These are phyloP conservation scores for Encarsia formosa DNA, from an alignment of 2,888 invertebrate species.

Conservation along the genomic window DNA sequence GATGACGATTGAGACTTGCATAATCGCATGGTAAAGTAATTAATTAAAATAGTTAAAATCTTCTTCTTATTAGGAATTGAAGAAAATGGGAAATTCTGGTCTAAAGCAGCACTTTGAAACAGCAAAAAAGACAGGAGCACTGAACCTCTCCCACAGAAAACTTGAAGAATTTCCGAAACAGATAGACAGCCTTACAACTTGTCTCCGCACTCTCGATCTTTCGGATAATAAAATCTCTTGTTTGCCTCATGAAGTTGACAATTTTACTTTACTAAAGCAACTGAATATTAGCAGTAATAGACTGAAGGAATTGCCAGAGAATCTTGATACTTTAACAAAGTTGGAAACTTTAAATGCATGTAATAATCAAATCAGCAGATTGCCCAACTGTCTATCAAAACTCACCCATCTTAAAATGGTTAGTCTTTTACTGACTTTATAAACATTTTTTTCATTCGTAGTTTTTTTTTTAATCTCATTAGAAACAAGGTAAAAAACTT, in stretches of 20 bases:
- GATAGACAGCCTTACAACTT: constrained; percentile 61
- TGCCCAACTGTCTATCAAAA: constrained; percentile 64
- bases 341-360: constrained; percentile 73
- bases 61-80: too few relatives aligned
- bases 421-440: not conserved
- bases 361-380: constrained; percentile 69
- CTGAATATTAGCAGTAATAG: constrained; percentile 81
- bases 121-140: constrained; percentile 90
- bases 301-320: constrained; percentile 65
- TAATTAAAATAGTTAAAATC: too few relatives aligned
- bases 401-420: constrained; percentile 57
- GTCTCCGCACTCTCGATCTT: constrained; percentile 83
- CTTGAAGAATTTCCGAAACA: constrained; percentile 74
- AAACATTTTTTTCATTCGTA: not conserved
- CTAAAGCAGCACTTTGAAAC: constrained; percentile 90
- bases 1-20: too few relatives aligned
- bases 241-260: constrained; percentile 75
- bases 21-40: too few relatives aligned
- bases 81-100: constrained; percentile 83
- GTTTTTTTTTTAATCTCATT: not conserved
- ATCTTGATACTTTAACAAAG: constrained; percentile 65
- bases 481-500: too few relatives aligned
- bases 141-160: constrained; percentile 80
- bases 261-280: constrained; percentile 69
- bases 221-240: constrained; percentile 83